Conservation (phyloP, 2,797 vertebrate genomes). For the Fratercula arctica region DNA sequence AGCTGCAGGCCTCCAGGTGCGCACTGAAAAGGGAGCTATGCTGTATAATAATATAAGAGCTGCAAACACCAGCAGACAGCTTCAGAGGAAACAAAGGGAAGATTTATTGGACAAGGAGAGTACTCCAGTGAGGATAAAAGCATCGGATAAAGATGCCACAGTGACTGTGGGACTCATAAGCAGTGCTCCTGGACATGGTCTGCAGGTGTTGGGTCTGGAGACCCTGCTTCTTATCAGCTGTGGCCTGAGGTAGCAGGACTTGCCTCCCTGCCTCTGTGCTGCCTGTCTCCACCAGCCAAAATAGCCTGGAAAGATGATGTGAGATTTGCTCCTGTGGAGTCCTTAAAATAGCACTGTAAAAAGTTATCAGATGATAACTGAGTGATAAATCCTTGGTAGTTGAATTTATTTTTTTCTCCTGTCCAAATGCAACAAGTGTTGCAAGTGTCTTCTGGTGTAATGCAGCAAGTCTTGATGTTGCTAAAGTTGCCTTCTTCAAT, state of each 20-base stretch:
- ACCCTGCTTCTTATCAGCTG: neutral
- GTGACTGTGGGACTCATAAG: neutral
- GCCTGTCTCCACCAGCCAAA: neutral
- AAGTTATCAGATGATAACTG: neutral
- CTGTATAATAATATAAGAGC: neutral
- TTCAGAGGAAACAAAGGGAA: neutral
- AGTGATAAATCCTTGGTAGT: neutral
- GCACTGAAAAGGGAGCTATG: neutral
- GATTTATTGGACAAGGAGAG: neutral
- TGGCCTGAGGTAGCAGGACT: neutral
- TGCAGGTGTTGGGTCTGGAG: neutral
- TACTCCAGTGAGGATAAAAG: neutral
- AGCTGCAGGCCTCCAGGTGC: rapidly evolving
- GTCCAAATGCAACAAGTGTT: neutral
- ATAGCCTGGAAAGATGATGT: neutral
- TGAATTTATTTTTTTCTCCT: neutral
- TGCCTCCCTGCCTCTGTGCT: neutral
- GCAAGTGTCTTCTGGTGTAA: too few species aligned
- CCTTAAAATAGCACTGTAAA: neutral
- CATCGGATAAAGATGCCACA: rapidly evolving
- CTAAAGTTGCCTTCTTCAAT: neutral
- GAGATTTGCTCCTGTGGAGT: neutral
- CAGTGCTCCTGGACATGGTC: neutral
- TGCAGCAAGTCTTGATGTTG: rapidly evolving
- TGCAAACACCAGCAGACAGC: neutral